phyloP scores from a whole-genome alignment of 2,888 invertebrate genomes.

The Oscheius sp. region DNA sequence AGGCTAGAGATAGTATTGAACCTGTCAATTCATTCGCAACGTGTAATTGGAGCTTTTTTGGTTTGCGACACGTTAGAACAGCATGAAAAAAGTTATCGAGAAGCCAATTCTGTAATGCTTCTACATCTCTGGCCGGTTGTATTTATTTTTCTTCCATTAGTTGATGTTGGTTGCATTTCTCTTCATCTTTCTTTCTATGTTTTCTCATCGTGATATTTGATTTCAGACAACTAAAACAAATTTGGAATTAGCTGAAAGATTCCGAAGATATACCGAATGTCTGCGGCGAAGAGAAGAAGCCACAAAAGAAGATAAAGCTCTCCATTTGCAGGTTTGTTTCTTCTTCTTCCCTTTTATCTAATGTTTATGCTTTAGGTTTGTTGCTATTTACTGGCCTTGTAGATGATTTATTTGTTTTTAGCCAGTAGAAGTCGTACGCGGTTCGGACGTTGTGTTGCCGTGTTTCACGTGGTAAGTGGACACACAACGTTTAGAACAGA shows the following conservation, averaged over 20 bases:
- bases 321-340: constrained; percentile 30
- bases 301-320: constrained; percentile 18
- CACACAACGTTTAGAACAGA: neutral
- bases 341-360: neutral
- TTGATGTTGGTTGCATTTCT: neutral
- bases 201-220: neutral
- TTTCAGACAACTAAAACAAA: constrained; percentile 12
- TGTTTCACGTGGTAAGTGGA: constrained; percentile 47
- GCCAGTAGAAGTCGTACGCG: constrained; percentile 42
- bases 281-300: constrained; percentile 22
- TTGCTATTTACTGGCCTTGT: neutral
- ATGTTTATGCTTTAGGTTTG: neutral
- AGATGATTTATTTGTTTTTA: constrained; percentile 20
- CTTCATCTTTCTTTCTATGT: neutral
- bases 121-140: constrained; percentile 3
- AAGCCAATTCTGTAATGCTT: neutral
- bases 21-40: too few species aligned
- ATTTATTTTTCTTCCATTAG: neutral
- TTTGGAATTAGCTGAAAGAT: constrained; percentile 15
- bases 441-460: constrained; percentile 48
- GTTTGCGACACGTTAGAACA: too few species aligned
- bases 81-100: too few species aligned
- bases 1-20: too few species aligned
- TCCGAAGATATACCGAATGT: constrained; percentile 27
- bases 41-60: too few species aligned